Evolutionary conservation across 2,797 vertebrate genomes (phyloP).

Genomic region (Amblyopsis hoosieri): DNA sequence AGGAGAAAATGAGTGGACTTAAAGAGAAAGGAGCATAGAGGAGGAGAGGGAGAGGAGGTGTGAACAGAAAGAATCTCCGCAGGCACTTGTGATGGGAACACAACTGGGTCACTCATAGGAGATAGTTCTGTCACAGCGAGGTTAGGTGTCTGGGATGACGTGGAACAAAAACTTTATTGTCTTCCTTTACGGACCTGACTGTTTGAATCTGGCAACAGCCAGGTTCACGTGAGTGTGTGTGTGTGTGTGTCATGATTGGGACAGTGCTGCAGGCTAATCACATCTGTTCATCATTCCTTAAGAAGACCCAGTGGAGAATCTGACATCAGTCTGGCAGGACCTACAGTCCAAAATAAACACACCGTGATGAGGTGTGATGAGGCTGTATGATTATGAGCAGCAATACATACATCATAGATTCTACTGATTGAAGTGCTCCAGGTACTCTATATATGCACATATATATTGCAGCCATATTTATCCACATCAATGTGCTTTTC

Average conservation of each 20-base stretch:
- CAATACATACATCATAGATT: background rate
- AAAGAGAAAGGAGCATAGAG: conserved; percentile 27
- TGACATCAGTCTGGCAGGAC: conserved; percentile 18
- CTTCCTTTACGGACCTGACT: conserved; percentile 64
- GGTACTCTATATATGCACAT: background rate
- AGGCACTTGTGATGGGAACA: conserved; percentile 49
- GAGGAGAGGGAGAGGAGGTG: conserved; percentile 36
- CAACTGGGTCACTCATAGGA: conserved; percentile 54
- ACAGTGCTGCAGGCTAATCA: conserved; percentile 42
- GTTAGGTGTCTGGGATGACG: conserved; percentile 56
- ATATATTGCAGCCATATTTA: background rate
- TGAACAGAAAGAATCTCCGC: conserved; percentile 22
- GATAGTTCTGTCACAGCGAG: conserved; percentile 26
- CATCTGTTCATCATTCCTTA: conserved; percentile 39
- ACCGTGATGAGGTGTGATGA: conserved; percentile 17
- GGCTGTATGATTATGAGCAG: conserved; percentile 19
- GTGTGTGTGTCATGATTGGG: conserved; percentile 25
- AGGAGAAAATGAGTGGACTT: background rate
- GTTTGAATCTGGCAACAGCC: conserved; percentile 70
- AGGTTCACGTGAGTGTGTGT: conserved; percentile 14
- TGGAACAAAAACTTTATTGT: conserved; percentile 69
- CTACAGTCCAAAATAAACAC: background rate
- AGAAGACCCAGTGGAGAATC: conserved; percentile 23
- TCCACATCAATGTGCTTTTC: conserved; percentile 7
- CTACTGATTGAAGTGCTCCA: background rate